A percentile compares a stretch with the other conserved stretches of the same genome.
Conservation (phyloP, 35 echinoderm and acorn worm genomes). For the Apostichopus parvimensis region DNA sequence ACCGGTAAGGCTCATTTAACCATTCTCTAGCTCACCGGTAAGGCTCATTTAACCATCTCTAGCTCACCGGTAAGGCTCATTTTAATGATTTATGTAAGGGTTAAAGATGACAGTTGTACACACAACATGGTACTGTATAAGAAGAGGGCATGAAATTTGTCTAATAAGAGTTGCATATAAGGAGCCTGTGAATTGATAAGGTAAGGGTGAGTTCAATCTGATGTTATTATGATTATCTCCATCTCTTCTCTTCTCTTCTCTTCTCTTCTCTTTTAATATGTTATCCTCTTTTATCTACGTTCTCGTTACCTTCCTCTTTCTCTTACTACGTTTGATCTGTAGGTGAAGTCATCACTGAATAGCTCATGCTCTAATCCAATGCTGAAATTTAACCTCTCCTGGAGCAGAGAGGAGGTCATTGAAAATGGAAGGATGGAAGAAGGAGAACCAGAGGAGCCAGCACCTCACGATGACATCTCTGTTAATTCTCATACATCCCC, state of each 20-base stretch:
- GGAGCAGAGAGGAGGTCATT: conserved; percentile 37
- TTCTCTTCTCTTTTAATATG: background rate
- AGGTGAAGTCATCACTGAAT: conserved; percentile 38
- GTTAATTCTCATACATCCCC: conserved; percentile 5
- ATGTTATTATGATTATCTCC: background rate
- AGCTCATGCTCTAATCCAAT: conserved; percentile 36
- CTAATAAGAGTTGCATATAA: too few species aligned
- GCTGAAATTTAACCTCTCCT: conserved; percentile 39
- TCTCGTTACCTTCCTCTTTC: background rate
- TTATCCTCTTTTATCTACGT: background rate
- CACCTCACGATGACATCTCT: conserved; percentile 4
- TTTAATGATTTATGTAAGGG: too few species aligned
- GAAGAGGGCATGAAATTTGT: too few species aligned
- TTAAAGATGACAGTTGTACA: too few species aligned
- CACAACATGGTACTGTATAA: too few species aligned
- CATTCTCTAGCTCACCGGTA: too few species aligned
- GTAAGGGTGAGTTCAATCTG: too few species aligned
- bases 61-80: too few species aligned
- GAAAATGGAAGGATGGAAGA: conserved; percentile 34
- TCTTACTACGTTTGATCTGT: background rate
- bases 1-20: too few species aligned
- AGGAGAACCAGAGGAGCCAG: background rate
- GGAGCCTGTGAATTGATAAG: too few species aligned
- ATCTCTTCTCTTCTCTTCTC: background rate
- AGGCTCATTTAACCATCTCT: too few species aligned